Base-by-base conservation (phyloP, 1,140 invertebrate species). In the Charaxes varanes region DNA sequence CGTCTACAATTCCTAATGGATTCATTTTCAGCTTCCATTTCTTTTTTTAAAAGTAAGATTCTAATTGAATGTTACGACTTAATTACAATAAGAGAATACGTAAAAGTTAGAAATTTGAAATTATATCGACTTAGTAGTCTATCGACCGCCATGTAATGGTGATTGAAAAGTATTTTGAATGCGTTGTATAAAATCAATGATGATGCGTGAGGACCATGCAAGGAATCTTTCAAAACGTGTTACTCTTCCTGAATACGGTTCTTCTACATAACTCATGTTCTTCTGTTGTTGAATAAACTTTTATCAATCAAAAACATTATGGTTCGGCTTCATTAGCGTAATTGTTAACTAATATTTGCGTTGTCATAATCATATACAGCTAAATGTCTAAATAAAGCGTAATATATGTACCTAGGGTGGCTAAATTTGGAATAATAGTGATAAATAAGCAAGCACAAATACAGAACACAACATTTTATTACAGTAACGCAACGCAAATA, bases 91-190 rank as follows among this genome's bases (percentile, higher is more conserved):
- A 47, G 21, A 40, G n/a, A 52, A 54, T 49, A 49, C 42, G 41
- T 48, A 46, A 51, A 28, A 35, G 21, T 31, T 52, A 46, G 18
- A 52, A 52, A 49, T 41, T 50, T 30, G 26, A 52, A 54, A 46
- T 53, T 45, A 53, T 53, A 61, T 46, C 45, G 41, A 54, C 54
- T 62, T n/a, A n/a, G 59, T 60, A 59, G 62, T 65, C 54, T 60
- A 54, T 30, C 35, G 54, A 31, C 30, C 35, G 42, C 36, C 71
- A 76, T 76, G 23, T 72, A 64, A 76, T 76, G 71, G 46, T 54
- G 45, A 16, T 37, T 45, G 16, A 35, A 22, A 16, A 36, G 56
- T 70, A 18, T 49, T 49, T 45, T 26, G 53, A 51, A 64, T 62
- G 55, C 52, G 53, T 65, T 53, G 48, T 66, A 68, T 47, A 47